Evolutionary conservation across 2,888 invertebrate species (phyloP).

Genomic region (Dexiosoma caninum): DNA sequence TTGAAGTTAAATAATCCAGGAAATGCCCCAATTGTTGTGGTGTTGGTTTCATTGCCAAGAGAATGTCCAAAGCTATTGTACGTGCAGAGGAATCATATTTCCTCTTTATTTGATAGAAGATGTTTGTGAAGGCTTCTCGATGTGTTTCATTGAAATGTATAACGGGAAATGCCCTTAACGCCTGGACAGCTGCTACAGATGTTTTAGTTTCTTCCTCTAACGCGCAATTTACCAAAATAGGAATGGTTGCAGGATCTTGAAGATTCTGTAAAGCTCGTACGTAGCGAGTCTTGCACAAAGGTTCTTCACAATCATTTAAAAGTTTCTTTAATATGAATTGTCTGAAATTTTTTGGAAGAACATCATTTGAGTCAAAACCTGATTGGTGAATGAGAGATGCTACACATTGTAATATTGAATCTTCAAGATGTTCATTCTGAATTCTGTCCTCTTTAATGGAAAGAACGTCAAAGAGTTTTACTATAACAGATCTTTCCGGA

Average conservation of each 20-base stretch:
- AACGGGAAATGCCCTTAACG: slow-evolving; percentile 80
- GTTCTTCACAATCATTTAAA: slow-evolving; percentile 79
- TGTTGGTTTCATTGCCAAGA: slow-evolving; percentile 81
- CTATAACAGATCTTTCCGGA: slow-evolving; percentile 80
- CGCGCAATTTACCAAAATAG: slow-evolving; percentile 80
- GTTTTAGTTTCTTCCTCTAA: slow-evolving; percentile 79
- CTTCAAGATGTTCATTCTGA: slow-evolving; percentile 81
- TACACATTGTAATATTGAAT: slow-evolving; percentile 83
- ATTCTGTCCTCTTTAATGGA: slow-evolving; percentile 76
- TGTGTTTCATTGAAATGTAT: slow-evolving; percentile 75
- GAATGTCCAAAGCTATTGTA: slow-evolving; percentile 84
- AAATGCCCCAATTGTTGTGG: slow-evolving; percentile 79
- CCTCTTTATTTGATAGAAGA: slow-evolving; percentile 81
- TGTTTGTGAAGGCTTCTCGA: slow-evolving; percentile 78
- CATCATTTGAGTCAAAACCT: slow-evolving; percentile 70
- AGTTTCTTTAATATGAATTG: slow-evolving; percentile 74
- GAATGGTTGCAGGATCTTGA: slow-evolving; percentile 81
- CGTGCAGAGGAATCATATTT: slow-evolving; percentile 85
- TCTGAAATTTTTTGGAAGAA: slow-evolving; percentile 64
- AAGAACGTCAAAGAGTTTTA: slow-evolving; percentile 69
- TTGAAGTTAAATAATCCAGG: slow-evolving; percentile 78
- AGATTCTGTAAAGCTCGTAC: slow-evolving; percentile 86
- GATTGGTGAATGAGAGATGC: slow-evolving; percentile 81
- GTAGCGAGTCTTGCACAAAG: slow-evolving; percentile 80
- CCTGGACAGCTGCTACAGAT: slow-evolving; percentile 84